Base-by-base conservation (phyloP, 1,140 invertebrate species). In the Archivesica marissinica region DNA sequence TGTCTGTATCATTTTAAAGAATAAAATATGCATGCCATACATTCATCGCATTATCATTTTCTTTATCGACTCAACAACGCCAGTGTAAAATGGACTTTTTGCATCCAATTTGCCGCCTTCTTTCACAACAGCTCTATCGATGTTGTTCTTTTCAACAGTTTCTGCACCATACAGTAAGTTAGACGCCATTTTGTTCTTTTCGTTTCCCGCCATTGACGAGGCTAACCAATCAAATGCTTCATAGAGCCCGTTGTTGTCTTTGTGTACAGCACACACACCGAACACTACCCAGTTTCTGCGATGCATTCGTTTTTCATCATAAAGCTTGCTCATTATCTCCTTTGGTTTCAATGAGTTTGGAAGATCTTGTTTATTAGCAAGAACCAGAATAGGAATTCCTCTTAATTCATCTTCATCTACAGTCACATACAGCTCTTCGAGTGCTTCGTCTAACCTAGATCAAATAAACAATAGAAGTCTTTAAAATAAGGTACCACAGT, bases 311-410 rank as follows among this genome's bases (percentile, higher is more conserved):
- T 28, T 28, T 13, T n/a, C 2, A 39, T 64, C 28, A 3, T n/a
- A n/a, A 1, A 82, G 1, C 74, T 39, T 44, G 6, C 20, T 23
- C 1, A 6, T 33, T 4, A 82, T 33, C 9, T 64, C 23, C 17
- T 74, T 20, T 0, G 68, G 33, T 38, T 20, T 28, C 20, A 83
- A 47, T 17, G 70, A 68, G 2, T 25, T 28, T 9, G 52, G 35
- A n/a, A 75, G 2, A 50, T 83, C 81, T 39, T 83, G 68, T 64
- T 75, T 83, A 39, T 83, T 82, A 25, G 68, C 68, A n/a, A 68
- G 35, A 41, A 82, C 25, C 4, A 82, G 39, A 28, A 72, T 20
- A 2, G 61, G 59, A 15, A 72, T 30, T 7, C 39, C 38, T 11
- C 41, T 56, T 0, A 82, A 23, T 59, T 82, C 80, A 13, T 82